A percentile compares a stretch with the other conserved stretches of the same genome.
Evolutionary conservation across 2,797 vertebrate species (phyloP).

Genomic region (Heterohyrax brucei): DNA sequence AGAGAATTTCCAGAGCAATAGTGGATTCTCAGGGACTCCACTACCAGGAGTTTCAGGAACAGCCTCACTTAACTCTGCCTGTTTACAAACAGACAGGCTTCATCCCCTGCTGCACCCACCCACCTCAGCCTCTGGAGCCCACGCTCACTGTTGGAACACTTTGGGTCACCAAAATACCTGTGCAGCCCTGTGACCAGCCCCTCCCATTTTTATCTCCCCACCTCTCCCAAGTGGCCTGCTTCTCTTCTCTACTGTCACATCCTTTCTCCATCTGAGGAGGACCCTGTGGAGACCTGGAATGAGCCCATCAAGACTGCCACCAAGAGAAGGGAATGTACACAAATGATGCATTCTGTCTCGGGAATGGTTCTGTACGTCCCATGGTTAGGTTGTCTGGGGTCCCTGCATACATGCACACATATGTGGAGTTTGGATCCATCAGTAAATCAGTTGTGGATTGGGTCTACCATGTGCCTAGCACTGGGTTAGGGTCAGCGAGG

Average conservation of each 20-base stretch:
- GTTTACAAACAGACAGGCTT: neutral
- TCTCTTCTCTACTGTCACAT: neutral
- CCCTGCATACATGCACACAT: neutral
- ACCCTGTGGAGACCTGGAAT: neutral
- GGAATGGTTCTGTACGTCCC: neutral
- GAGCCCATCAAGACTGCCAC: neutral
- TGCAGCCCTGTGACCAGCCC: neutral
- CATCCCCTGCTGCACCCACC: neutral
- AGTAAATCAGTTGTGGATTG: neutral
- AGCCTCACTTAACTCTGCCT: neutral
- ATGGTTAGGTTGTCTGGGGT: neutral
- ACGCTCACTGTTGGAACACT: neutral
- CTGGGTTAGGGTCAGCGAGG: slow-evolving; percentile 8
- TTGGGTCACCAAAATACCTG: slow-evolving; percentile 18
- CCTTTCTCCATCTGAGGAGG: slow-evolving; percentile 15
- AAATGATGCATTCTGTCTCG: neutral
- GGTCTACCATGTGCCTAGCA: neutral
- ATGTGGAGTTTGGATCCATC: neutral
- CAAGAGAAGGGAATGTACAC: slow-evolving; percentile 29
- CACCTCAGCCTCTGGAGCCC: neutral
- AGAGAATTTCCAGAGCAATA: slow-evolving; percentile 7
- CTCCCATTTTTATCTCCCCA: neutral
- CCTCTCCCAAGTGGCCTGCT: neutral
- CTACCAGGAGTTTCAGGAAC: neutral
- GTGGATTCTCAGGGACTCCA: neutral